phyloP scores from a whole-genome alignment of 2,797 vertebrate genomes.

The Rallus crepitans region DNA sequence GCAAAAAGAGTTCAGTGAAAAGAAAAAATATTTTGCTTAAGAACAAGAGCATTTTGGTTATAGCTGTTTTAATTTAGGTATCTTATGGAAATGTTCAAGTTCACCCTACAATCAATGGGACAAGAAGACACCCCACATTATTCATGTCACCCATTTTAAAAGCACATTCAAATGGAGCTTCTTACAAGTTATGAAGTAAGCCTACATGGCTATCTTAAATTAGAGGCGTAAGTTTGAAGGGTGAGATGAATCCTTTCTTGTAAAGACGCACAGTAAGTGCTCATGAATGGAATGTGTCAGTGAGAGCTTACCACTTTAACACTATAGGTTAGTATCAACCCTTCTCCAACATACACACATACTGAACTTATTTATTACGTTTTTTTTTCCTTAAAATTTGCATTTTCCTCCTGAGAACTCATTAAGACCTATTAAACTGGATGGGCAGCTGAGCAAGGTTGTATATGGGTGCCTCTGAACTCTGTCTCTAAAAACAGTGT shows the following conservation, averaged over 20 bases:
- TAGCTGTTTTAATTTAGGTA: not conserved
- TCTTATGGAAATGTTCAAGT: not conserved
- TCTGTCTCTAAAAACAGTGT: not conserved
- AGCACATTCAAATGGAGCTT: not conserved
- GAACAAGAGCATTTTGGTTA: not conserved
- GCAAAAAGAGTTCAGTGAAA: not conserved
- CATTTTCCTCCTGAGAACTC: not conserved
- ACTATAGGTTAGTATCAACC: not conserved
- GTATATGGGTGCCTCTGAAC: not conserved
- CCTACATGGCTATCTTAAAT: not conserved
- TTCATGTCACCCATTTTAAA: not conserved
- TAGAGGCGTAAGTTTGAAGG: not conserved
- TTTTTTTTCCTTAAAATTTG: not conserved
- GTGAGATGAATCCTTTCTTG: not conserved
- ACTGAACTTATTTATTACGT: accelerated
- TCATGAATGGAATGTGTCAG: not conserved
- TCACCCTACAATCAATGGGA: not conserved
- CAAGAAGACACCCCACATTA: accelerated
- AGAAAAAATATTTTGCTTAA: not conserved
- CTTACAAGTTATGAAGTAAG: not conserved
- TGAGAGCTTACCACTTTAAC: not conserved
- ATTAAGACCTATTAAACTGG: not conserved
- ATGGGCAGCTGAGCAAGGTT: not conserved
- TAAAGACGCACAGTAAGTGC: not conserved
- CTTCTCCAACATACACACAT: not conserved